Conservation (phyloP, 1,140 invertebrate genomes). For the Drosophila arawakana region DNA sequence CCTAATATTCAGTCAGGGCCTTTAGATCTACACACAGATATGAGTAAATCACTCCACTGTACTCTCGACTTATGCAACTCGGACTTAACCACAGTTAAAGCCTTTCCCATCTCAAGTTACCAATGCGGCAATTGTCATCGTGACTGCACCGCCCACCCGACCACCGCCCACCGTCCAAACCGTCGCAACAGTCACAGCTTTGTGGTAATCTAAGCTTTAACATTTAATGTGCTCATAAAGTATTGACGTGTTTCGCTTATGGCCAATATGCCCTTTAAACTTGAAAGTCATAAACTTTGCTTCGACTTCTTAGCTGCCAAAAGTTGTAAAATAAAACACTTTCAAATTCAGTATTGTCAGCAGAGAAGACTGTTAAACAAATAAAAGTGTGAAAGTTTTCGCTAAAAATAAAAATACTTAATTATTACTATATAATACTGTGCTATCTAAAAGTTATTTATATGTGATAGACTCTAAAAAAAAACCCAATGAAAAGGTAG, state of each 20-base stretch:
- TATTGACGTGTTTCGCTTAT: neutral
- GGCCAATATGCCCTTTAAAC: neutral
- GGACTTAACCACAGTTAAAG: conserved; percentile 30
- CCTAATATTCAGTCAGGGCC: conserved; percentile 14
- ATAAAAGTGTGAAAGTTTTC: neutral
- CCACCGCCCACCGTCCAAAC: neutral
- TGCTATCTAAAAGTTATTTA: too few relatives aligned
- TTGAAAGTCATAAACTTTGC: neutral
- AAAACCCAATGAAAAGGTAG: too few relatives aligned
- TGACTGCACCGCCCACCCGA: conserved; percentile 19
- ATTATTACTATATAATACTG: too few relatives aligned
- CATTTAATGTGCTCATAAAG: conserved; percentile 11
- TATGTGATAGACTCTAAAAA: too few relatives aligned
- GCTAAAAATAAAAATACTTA: too few relatives aligned
- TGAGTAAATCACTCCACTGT: neutral
- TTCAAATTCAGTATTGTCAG: neutral
- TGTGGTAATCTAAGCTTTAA: conserved; percentile 22
- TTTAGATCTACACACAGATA: conserved; percentile 2
- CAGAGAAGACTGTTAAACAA: neutral
- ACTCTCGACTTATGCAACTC: conserved; percentile 41
- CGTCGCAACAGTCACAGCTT: neutral
- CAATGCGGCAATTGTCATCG: conserved; percentile 33
- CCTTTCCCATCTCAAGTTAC: conserved; percentile 40
- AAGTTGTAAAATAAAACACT: neutral
- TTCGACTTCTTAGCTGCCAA: neutral